These are phyloP conservation scores for Glyptemys insculpta DNA, from an alignment of 2,797 vertebrate species.

Conservation along the genomic window DNA sequence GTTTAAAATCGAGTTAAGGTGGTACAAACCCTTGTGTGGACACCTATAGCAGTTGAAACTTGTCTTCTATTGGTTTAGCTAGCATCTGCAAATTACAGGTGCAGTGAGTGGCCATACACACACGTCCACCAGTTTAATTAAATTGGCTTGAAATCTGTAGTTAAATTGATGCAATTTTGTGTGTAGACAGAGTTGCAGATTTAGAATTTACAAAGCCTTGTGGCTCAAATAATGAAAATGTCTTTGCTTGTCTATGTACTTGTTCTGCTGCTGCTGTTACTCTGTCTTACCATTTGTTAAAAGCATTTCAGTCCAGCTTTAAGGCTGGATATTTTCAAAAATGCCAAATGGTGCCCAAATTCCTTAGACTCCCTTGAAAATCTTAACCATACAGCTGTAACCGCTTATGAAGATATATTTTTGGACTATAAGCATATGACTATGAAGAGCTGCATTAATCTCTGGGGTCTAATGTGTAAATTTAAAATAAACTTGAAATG, in stretches of 20 bases:
- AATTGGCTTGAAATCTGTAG: background rate
- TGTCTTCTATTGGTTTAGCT: background rate
- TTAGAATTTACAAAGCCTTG: background rate
- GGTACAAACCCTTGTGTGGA: too few relatives aligned
- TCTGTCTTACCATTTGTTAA: background rate
- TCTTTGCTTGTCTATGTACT: background rate
- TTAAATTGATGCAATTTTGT: background rate
- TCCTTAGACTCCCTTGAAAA: background rate
- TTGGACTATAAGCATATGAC: background rate
- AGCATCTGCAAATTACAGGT: background rate
- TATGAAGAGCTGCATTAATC: background rate
- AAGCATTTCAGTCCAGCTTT: background rate
- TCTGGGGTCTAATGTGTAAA: background rate
- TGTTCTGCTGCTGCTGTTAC: background rate
- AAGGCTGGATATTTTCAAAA: background rate
- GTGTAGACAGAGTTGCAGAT: background rate
- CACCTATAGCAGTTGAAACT: too few relatives aligned
- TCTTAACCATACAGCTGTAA: background rate
- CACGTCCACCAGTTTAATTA: background rate
- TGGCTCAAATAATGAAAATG: background rate
- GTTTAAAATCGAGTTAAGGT: background rate
- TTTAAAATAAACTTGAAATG: background rate
- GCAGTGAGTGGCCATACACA: background rate
- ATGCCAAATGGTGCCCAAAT: background rate
- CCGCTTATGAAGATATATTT: background rate